Base-by-base conservation (phyloP, 2,888 invertebrate genomes). In the Eilema sororculum region DNA sequence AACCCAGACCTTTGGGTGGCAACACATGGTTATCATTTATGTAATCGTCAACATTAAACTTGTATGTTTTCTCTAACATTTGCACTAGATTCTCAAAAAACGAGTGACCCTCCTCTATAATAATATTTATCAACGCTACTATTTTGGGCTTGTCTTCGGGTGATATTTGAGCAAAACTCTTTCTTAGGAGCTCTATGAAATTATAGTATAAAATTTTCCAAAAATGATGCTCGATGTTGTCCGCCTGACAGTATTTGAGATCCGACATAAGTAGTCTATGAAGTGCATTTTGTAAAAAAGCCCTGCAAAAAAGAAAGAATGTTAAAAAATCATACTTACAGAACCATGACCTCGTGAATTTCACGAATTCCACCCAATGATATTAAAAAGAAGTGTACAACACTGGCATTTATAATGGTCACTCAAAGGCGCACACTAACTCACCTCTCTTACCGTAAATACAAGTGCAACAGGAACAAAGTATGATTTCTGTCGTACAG, bases 171-270 rank as follows among this genome's bases (percentile, higher is more conserved):
- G 93, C 89, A 85, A 97, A 96, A 77, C 96, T 96, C 88, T 97
- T 97, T 78, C 98, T 96, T 81, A 98, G 94, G 79, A 97, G 96
- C 91, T 99, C 98, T 78, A 99, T 98, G 76, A 98, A 97, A 88
- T 97, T 97, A 88, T 99, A 98, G 90, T 98, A 99, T 5, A 98
- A 95, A 74, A 98, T 96, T 91, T 98, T 98, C 99, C 99, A 99
- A 90, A 99, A 97, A 87, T 98, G 97, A 84, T 98, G 97, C 86
- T 99, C 99, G 12, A 98, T 97, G 87, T 98, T 98, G 86, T 98
- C 97, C 59, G 97, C 96, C 87, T 98, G 97, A 82, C 98, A 98
- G 89, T 98, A 98, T 90, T 98, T 98, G 71, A 98, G 96, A 90
- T 99, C 98, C 60, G 97, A 96, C 85, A 97, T 95, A 16, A 98